Base-by-base conservation (phyloP, 2,797 vertebrate genomes). In the Sebastes nivosus region DNA sequence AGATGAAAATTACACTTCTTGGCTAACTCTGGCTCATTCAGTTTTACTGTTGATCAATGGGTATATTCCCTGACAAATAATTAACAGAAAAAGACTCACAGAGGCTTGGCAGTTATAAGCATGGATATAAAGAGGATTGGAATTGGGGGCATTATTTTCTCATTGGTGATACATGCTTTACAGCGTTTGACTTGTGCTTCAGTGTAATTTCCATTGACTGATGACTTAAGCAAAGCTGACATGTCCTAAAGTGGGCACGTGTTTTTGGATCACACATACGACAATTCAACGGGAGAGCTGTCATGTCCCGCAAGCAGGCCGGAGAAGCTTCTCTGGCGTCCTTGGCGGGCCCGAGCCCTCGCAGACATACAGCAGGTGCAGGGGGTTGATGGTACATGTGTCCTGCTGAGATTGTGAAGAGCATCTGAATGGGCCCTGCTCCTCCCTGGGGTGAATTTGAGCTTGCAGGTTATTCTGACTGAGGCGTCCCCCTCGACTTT, bases 321-420 rank as follows among this genome's bases (percentile, higher is more conserved):
- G 38, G 20, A 25, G 70, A 52, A 64, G 67, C 66, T 60, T 66
- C 67, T 66, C 76, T 79, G 67, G 64, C 67, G 8, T 69, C 64
- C 42, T 67, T 60, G 55, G 79, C n/a, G 10, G 34, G 14, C 55
- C 34, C 2, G 24, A 76, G 46, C 67, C 63, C 67, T 74, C n/a
- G 32, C 72, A 57, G 67, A 72, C 75, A 67, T 72, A 78, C 64
- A 79, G 80, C 18, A 80, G 85, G 72, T 86, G 85, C 52, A 24
- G 57, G 64, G 59, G 63, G 72, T 79, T 72, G 79, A 74, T 79
- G 72, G 60, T 87, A 87, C 86, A 89, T 55, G 77, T 84, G 58
- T 90, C 63, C 68, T 70, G 77, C 57, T 72, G 87, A 82, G 82
- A 89, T 58, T 80, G 76, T 67, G 80, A 79, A 87, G 59, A 80